Percentiles rank a stretch among this genome's conserved stretches.
Conservation (phyloP, 2,113 vertebrate species). For the Epinephelus cyanopodus region DNA sequence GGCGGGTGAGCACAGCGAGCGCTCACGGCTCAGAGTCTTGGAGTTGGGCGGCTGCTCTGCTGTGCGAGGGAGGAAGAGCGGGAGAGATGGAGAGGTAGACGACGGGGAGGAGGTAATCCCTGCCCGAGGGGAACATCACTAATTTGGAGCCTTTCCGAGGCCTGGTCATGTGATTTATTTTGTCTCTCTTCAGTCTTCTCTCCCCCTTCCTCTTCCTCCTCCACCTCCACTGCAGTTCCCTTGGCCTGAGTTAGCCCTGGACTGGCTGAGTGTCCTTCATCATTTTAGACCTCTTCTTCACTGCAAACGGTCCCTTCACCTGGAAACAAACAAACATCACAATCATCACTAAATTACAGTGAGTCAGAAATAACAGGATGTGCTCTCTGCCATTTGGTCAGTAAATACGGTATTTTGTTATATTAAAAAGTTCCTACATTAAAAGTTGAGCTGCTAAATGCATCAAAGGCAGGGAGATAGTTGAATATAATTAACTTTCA, state of each 20-base stretch:
- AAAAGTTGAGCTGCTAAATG: background rate
- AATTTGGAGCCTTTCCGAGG: conserved; percentile 57
- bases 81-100: conserved; percentile 62
- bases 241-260: conserved; percentile 46
- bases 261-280: conserved; percentile 24
- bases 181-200: conserved; percentile 33
- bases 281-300: conserved; percentile 27
- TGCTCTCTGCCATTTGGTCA: background rate
- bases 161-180: conserved; percentile 61
- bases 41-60: conserved; percentile 52
- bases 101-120: conserved; percentile 73
- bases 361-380: conserved; percentile 1
- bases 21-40: conserved; percentile 63
- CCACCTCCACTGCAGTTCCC: conserved; percentile 45
- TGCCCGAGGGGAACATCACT: conserved; percentile 71
- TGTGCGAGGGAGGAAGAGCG: conserved; percentile 46
- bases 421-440: background rate
- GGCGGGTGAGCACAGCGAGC: conserved; percentile 36
- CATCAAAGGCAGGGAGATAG: background rate
- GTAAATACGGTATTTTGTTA: background rate
- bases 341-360: background rate
- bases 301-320: conserved; percentile 26
- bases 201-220: conserved; percentile 43
- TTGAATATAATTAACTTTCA: background rate
- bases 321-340: conserved; percentile 49